phyloP scores from a whole-genome alignment of 2,888 invertebrate genomes.

The Dyspetes luteomarginatus region DNA sequence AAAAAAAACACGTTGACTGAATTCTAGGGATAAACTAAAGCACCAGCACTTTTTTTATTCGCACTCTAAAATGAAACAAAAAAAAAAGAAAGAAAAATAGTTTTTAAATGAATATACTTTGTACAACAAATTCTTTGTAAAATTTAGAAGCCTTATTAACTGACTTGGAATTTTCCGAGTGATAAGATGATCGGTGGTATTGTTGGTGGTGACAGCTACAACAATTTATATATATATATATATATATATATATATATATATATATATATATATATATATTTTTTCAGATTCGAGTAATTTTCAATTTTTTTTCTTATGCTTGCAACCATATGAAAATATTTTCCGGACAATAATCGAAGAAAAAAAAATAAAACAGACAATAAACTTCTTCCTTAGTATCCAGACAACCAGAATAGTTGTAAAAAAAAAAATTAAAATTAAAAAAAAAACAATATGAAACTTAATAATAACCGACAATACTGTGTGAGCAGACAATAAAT shows the following conservation, averaged over 20 bases:
- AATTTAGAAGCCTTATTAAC: conserved; percentile 75
- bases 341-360: conserved; percentile 62
- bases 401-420: conserved; percentile 78
- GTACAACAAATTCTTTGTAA: conserved; percentile 74
- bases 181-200: conserved; percentile 73
- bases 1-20: conserved; percentile 79
- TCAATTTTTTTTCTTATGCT: conserved; percentile 32
- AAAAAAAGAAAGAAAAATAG: too few species aligned
- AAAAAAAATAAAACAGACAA: conserved; percentile 59
- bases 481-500: conserved; percentile 83
- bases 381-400: conserved; percentile 81
- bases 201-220: conserved; percentile 72
- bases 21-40: conserved; percentile 82
- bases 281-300: conserved; percentile 16
- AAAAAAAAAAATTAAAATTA: conserved; percentile 57
- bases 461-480: conserved; percentile 82
- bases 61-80: conserved; percentile 79
- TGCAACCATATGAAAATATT: conserved; percentile 23
- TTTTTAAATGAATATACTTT: conserved; percentile 78
- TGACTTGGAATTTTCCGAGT: conserved; percentile 74
- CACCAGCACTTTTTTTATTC: conserved; percentile 81
- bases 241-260: too few species aligned
- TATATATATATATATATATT: too few species aligned
- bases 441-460: conserved; percentile 65
- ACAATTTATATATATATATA: conserved; percentile 26